Evolutionary conservation across 2,113 vertebrate species (phyloP), one percentile per base, ranked within the genome.

Genomic region (Mobula birostris): DNA sequence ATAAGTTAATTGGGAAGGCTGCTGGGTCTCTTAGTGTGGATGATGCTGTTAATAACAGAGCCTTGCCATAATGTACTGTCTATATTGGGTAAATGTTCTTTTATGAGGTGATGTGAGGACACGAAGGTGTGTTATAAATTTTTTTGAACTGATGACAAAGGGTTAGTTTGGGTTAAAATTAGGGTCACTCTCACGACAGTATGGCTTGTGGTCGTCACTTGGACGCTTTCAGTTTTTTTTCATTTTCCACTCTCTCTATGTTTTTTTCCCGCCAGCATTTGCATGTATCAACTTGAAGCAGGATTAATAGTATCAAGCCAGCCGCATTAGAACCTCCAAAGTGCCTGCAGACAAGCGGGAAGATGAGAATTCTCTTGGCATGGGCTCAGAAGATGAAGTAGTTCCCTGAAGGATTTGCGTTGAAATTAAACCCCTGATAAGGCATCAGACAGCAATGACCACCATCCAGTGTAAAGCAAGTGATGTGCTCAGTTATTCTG

Each of bases 381-480:
- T 94, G 94, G 95, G 95, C 95, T 97, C 96, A 96, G 96, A 96
- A 96, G 96, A 96, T 96, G 96, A 96, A 97, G 95, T 94, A 96
- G 95, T 94, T 95, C 96, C 40, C 95, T 94, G 95, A 95, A 95
- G 96, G 96, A 96, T 94, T 70, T 95, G 94, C 95, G 94, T 94
- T 95, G 96, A 96, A 97, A 95, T 96, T 70, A 92, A 70, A 27
- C 70, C 88, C 63, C 63, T 70, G 88, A 70, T 91, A 91, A 91
- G 66, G 88, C 88, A 63, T 91, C 88, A 92, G 88, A 19, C 63
- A 92, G 88, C 63, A 70, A 24, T 92, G 91, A 93, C 91, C 91
- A 74, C 66, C 66, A 11, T 74, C 66, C 66, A 74, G 24, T 93
- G 32, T 74, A 32, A 74, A n/a, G 32, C 32, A 74, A 48, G 66